Conservation (phyloP, 2,113 vertebrate species). For the Calcarius ornatus region DNA sequence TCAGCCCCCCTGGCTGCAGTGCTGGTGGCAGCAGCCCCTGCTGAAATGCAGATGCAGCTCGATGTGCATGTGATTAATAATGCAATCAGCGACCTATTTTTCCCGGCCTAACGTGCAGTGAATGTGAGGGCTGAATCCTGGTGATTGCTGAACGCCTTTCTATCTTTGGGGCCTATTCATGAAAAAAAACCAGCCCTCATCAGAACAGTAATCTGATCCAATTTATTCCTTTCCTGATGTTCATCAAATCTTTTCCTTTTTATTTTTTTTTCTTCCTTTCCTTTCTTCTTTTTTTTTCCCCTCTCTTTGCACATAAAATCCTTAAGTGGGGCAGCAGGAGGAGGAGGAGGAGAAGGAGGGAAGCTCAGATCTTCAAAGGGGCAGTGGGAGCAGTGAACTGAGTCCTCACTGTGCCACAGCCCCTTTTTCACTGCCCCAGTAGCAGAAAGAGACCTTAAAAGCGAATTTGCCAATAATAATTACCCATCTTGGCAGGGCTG, state of each 20-base stretch:
- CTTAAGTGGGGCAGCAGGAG: slow-evolving; percentile 27
- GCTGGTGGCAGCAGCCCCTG: neutral
- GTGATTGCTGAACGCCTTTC: slow-evolving; percentile 60
- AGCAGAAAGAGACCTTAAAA: neutral
- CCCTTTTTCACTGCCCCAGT: neutral
- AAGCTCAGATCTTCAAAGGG: slow-evolving; percentile 36
- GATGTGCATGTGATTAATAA: slow-evolving; percentile 56
- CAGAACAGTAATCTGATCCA: slow-evolving; percentile 61
- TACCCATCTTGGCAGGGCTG: neutral
- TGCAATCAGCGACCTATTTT: slow-evolving; percentile 70
- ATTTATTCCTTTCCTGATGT: slow-evolving; percentile 62
- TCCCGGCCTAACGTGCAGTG: slow-evolving; percentile 42
- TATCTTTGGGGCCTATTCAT: slow-evolving; percentile 68
- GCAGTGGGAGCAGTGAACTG: neutral
- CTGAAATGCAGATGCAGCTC: slow-evolving; percentile 44
- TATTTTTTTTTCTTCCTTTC: neutral
- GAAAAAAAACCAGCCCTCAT: slow-evolving; percentile 30
- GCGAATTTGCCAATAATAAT: neutral
- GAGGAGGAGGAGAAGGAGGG: neutral
- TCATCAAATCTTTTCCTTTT: slow-evolving; percentile 65
- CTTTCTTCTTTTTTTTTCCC: neutral
- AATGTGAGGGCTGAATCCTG: slow-evolving; percentile 60
- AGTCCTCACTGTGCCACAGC: neutral
- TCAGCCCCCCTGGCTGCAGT: neutral
- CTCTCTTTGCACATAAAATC: slow-evolving; percentile 7